Evolutionary conservation across 2,113 vertebrate genomes (phyloP).

Genomic region (Triplophysa tibetana): DNA sequence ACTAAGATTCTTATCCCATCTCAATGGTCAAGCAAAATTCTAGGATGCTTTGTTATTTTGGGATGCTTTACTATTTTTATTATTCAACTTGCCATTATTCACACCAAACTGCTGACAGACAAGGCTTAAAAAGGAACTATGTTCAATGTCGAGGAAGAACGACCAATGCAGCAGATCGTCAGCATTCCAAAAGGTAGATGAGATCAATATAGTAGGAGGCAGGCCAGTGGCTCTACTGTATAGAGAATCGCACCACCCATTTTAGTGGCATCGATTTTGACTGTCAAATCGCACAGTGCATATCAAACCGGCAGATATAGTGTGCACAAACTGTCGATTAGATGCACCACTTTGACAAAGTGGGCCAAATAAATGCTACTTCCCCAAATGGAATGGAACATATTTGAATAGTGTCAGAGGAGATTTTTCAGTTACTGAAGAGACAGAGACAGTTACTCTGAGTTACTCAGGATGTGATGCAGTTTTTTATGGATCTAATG

Average conservation of each 20-base stretch:
- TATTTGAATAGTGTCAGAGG: slow-evolving; percentile 57
- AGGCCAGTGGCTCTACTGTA: slow-evolving; percentile 31
- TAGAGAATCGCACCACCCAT: slow-evolving; percentile 54
- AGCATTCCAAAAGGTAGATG: slow-evolving; percentile 41
- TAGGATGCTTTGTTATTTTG: too few species aligned
- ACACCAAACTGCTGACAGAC: neutral
- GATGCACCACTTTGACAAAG: slow-evolving; percentile 57
- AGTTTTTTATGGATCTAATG: neutral
- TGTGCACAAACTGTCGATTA: slow-evolving; percentile 60
- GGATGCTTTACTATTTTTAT: too few species aligned
- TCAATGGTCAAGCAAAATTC: too few species aligned
- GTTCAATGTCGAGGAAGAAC: neutral
- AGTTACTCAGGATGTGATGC: neutral
- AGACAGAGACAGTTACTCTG: slow-evolving; percentile 26
- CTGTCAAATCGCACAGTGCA: slow-evolving; percentile 59
- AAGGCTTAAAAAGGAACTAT: slow-evolving; percentile 15
- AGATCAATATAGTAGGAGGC: slow-evolving; percentile 62
- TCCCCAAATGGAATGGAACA: slow-evolving; percentile 54
- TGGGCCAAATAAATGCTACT: slow-evolving; percentile 54
- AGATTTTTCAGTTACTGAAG: too few species aligned
- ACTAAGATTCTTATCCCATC: too few species aligned
- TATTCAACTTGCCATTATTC: too few species aligned
- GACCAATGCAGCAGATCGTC: neutral
- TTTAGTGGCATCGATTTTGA: slow-evolving; percentile 69
- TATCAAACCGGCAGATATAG: slow-evolving; percentile 51